A percentile compares a stretch with the other conserved stretches of the same genome.
These are phyloP conservation scores for Orthosia gothica DNA, from an alignment of 2,888 invertebrate species.

Conservation along the genomic window DNA sequence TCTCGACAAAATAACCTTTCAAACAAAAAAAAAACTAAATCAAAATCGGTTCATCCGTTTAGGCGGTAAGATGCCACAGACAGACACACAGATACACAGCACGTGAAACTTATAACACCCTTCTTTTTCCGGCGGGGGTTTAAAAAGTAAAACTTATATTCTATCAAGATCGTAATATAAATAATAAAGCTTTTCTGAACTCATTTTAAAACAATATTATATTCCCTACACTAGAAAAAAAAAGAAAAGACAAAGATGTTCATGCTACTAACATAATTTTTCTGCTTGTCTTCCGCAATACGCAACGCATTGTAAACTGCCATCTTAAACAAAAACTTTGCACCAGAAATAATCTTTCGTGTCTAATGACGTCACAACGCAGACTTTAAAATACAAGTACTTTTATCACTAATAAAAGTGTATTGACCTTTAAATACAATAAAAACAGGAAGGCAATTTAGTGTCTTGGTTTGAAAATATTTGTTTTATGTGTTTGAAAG, in stretches of 20 bases:
- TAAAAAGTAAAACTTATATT: not conserved
- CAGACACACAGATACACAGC: no score
- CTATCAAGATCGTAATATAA: not conserved
- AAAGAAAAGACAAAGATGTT: not conserved
- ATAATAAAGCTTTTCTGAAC: not conserved
- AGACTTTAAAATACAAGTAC: not conserved
- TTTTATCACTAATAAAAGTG: constrained; percentile 11
- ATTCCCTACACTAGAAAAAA: not conserved
- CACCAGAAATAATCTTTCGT: constrained; percentile 46
- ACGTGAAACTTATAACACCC: no score
- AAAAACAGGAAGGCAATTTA: constrained; percentile 1
- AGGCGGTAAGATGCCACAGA: no score
- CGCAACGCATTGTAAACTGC: constrained; percentile 46
- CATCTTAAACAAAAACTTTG: constrained; percentile 38
- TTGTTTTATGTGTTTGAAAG: constrained; percentile 29
- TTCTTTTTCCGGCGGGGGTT: no score
- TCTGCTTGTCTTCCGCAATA: constrained; percentile 41
- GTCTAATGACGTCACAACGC: constrained; percentile 37
- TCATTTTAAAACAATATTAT: not conserved
- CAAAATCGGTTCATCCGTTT: no score
- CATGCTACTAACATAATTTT: constrained; percentile 21
- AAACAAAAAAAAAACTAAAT: no score
- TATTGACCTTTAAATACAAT: constrained; percentile 35
- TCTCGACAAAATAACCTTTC: no score
- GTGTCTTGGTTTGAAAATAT: constrained; percentile 37